These are phyloP conservation scores for Bradypodion pumilum DNA, from an alignment of 2,797 vertebrate genomes.

Conservation along the genomic window DNA sequence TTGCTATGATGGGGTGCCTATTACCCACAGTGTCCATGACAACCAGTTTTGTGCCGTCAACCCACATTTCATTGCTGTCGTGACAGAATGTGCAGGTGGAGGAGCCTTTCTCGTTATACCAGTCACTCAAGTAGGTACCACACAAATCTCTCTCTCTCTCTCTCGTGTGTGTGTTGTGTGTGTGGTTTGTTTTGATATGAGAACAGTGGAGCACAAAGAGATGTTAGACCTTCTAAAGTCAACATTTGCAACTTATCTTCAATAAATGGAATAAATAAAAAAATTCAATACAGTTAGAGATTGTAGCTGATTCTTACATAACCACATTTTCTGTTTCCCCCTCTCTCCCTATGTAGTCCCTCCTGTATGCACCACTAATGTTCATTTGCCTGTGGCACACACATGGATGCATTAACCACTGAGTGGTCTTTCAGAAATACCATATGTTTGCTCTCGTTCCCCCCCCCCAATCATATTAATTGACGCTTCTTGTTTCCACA, in stretches of 20 bases:
- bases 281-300: background rate
- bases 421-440: too few species aligned
- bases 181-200: too few species aligned
- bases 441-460: too few species aligned
- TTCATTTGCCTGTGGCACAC: background rate
- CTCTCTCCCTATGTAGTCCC: too few species aligned
- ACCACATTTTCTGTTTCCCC: too few species aligned
- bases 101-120: constrained; percentile 91
- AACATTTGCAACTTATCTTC: background rate
- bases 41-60: constrained; percentile 93
- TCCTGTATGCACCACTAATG: background rate
- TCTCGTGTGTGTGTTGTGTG: background rate
- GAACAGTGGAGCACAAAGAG: background rate
- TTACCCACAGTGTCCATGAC: constrained; percentile 90
- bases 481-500: too few species aligned
- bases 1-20: constrained; percentile 90
- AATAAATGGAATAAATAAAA: background rate
- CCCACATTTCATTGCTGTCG: constrained; percentile 89
- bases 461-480: too few species aligned
- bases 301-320: background rate
- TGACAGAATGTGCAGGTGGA: constrained; percentile 89
- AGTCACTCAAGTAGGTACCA: constrained; percentile 83
- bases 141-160: background rate
- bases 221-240: fast-evolving
- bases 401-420: too few species aligned